Base-by-base conservation (phyloP, 2,888 invertebrate genomes). In the Dermolepida albohirtum region DNA sequence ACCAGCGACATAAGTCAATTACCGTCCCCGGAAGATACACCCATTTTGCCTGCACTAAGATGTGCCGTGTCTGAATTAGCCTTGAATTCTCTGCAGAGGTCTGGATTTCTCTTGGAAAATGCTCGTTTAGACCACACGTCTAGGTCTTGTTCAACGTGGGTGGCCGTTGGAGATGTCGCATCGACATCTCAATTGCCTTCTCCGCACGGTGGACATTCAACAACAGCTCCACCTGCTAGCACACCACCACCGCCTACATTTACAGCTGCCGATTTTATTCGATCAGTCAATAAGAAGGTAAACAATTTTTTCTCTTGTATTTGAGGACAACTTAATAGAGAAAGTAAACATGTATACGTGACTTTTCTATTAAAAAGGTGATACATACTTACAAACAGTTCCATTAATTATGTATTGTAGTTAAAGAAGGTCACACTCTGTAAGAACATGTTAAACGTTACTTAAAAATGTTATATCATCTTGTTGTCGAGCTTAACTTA, bases 61-160 rank as follows among this genome's bases (percentile, higher is more conserved):
- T 82, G 82, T 74, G 82, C 87, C 22, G 87, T 87, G 12, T 89
- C 88, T 0, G 88, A 88, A 55, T 76, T 88, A 70, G 88, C 87
- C 0, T 81, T 89, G n/a, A 87, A 87, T 73, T 85, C 87, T 17
- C 79, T 87, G 49, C 87, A 88, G 76, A 80, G 87, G 67, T 85
- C 84, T 54, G 85, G 86, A 12, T 84, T 87, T 70, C 78, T 88
- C 55, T 74, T 87, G 66, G 87, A 88, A 72, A 86, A 88, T 69
- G 85, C 87, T 1, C 84, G 88, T 55, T 82, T 91, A 70, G 89
- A 90, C 71, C 82, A 83, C 64, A 82, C 82, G 1, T 82, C 82
- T 5, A 86, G 94, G 2, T 93, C 93, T 0, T 93, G 94, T 82
- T 93, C 93, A 72, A 94, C 94, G 0, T 94, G 94, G 94, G 94